phyloP scores from a whole-genome alignment of 2,113 vertebrate species.

The Damaliscus lunatus region DNA sequence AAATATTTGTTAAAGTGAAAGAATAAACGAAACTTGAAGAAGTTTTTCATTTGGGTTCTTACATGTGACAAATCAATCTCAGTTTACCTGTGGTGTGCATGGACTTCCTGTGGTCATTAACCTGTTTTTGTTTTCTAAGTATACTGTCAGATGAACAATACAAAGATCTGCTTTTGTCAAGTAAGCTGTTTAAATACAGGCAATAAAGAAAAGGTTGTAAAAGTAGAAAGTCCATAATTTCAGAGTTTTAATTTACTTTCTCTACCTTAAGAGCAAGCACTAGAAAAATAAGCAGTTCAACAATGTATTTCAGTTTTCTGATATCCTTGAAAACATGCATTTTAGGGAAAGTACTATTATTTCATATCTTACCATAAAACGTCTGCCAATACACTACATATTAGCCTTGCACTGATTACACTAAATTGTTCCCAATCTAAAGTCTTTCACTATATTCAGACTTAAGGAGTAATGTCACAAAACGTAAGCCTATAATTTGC shows the following conservation, averaged over 20 bases:
- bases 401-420: background rate
- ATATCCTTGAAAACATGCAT: background rate
- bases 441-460: background rate
- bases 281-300: background rate
- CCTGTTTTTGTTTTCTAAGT: background rate
- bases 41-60: background rate
- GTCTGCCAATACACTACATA: background rate
- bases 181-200: background rate
- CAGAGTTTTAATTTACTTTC: background rate
- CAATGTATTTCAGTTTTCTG: background rate
- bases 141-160: background rate
- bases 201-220: background rate
- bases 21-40: background rate
- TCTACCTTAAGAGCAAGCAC: background rate
- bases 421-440: background rate
- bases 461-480: background rate
- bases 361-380: background rate
- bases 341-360: background rate
- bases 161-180: slow-evolving; percentile 20
- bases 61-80: background rate
- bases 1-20: slow-evolving; percentile 6
- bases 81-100: background rate
- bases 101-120: background rate
- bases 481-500: background rate
- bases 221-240: background rate